Base-by-base conservation (phyloP, 2,113 vertebrate genomes). In the Cricetomys ansorgei region DNA sequence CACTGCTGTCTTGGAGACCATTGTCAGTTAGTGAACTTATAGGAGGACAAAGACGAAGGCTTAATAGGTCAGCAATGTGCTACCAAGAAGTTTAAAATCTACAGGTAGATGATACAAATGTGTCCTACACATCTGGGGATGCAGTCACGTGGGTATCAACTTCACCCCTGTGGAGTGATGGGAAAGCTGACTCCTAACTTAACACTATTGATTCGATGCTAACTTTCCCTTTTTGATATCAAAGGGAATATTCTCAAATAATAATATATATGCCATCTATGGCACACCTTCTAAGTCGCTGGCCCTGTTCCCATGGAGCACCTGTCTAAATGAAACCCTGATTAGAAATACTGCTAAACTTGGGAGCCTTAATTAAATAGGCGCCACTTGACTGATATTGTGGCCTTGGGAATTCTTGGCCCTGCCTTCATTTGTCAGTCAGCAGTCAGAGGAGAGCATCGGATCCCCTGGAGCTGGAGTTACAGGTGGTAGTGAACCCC, bases 81-180 rank as follows among this genome's bases (percentile, higher is more conserved):
- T 64, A 86, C 75, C 10, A 57, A 25, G 40, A 92, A 91, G 62
- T 15, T 73, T 70, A 50, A 96, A 80, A 94, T 37, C 84, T 73
- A 23, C 9, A 5, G 15, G 53, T 45, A 69, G 89, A 72, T 45
- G 50, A 89, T 87, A 64, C 8, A 25, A 69, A 87, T 48, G 2
- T 62, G 15, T 88, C 29, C 40, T 15, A 25, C 79, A 45, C 16
- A 43, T 17, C 12, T 1, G 55, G 73, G 48, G 15, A 55, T 53
- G 31, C 3, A 2, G 34, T 53, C 9, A 34, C 34, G 29, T 29
- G 75, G 67, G 53, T 5, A 11, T 23, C 67, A 76, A 17, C 25
- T 64, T 50, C 53, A 19, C 59, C 43, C 53, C n/a, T 57, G 34
- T 43, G 13, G n/a, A 70, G 53, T 57, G 59, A 57, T 34, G 25